Percentiles rank a stretch among this genome's conserved stretches.
Evolutionary conservation across 1,140 invertebrate genomes (phyloP).

Genomic region (Periplaneta americana): DNA sequence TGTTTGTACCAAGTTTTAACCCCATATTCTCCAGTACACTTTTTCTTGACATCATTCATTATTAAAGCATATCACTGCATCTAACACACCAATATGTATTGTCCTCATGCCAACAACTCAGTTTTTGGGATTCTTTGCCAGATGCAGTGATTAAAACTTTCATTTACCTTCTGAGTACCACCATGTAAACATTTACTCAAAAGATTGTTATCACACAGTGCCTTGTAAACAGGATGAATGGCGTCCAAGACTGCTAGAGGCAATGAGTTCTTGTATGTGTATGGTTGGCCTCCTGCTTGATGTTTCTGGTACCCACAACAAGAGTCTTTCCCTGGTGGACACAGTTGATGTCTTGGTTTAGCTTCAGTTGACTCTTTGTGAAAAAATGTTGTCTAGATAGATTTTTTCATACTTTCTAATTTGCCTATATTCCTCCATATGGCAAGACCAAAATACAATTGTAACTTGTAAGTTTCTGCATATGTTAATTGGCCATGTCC

Average conservation of each 20-base stretch:
- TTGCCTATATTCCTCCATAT: constrained; percentile 18
- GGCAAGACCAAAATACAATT: constrained; percentile 24
- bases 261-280: background rate
- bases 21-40: background rate
- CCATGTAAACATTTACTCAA: constrained; percentile 16
- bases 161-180: constrained; percentile 12
- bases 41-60: background rate
- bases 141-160: constrained; percentile 19
- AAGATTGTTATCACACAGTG: background rate
- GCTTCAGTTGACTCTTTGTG: constrained; percentile 22
- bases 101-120: constrained; percentile 5
- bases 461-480: constrained; percentile 23
- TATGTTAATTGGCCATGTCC: constrained; percentile 21
- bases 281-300: background rate
- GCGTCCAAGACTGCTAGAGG: too few relatives aligned
- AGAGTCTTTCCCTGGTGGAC: constrained; percentile 19
- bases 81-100: background rate
- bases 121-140: constrained; percentile 20
- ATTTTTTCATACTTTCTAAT: constrained; percentile 22
- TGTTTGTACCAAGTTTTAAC: background rate
- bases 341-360: constrained; percentile 22
- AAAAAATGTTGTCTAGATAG: constrained; percentile 26
- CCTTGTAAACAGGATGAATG: constrained; percentile 20
- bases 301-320: constrained; percentile 23
- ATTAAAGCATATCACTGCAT: constrained; percentile 8